These are phyloP conservation scores for Tokudaia tokunoshimensis DNA, from an alignment of 2,797 vertebrate species.

Conservation along the genomic window DNA sequence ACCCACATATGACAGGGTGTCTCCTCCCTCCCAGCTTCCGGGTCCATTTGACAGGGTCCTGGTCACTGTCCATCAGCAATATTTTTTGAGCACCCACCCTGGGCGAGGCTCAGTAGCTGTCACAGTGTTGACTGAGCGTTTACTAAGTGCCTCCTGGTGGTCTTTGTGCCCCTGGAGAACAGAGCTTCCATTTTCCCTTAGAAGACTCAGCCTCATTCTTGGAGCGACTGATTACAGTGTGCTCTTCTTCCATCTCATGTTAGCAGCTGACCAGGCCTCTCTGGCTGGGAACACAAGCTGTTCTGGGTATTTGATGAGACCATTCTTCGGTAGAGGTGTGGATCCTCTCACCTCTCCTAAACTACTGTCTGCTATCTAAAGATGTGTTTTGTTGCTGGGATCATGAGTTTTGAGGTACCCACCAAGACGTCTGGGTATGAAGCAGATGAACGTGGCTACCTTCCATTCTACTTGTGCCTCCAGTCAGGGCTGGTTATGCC, in stretches of 20 bases:
- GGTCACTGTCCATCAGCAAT: fast-evolving
- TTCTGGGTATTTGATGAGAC: neutral
- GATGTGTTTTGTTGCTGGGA: neutral
- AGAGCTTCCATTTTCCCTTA: neutral
- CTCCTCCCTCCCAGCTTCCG: neutral
- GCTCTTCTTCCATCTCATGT: fast-evolving
- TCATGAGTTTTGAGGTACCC: neutral
- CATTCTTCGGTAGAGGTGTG: neutral
- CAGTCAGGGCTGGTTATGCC: fast-evolving
- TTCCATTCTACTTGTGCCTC: neutral
- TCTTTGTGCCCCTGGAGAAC: neutral
- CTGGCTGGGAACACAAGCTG: neutral
- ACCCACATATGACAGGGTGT: fast-evolving
- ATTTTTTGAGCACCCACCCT: fast-evolving
- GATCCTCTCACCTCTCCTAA: neutral
- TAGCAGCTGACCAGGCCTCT: fast-evolving
- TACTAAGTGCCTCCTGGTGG: neutral
- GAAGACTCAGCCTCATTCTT: fast-evolving
- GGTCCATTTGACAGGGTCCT: fast-evolving
- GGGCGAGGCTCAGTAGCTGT: neutral
- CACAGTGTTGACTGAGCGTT: fast-evolving
- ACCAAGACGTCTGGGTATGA: neutral
- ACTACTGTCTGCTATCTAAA: fast-evolving
- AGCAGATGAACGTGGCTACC: neutral
- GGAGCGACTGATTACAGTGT: fast-evolving